Evolutionary conservation across 2,797 vertebrate genomes (phyloP), one percentile per base, ranked within the genome.

Genomic region (Malacoctenus gilli): DNA sequence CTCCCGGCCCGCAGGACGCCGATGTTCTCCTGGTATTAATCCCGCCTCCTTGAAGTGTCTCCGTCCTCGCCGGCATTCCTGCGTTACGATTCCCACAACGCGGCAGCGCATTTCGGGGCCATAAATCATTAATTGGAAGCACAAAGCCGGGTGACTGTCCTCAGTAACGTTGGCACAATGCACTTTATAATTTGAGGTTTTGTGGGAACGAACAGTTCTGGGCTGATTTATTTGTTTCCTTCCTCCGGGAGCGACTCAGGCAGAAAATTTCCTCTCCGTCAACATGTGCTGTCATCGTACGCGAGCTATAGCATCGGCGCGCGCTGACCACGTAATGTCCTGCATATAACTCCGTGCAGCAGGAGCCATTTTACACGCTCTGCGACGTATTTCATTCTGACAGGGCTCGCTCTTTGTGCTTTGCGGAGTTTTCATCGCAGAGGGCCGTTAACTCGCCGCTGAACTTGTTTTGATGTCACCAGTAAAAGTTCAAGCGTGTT

Each of bases 111-210:
- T 72, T 84, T 36, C 69, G 34, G 44, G 56, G 58, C 60, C 28
- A 22, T 84, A 83, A 85, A 87, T 81, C 82, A 82, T 83, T 81
- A 67, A 83, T 80, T 85, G 68, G 37, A 70, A 82, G 73, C 74
- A 77, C 44, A 75, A 75, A 73, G 75, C 67, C 39, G 22, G 28
- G 25, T 34, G 78, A 68, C 15, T 30, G 49, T 58, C 38, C 58
- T 85, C 62, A 66, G 54, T 48, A 56, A 67, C 57, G 50, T 57
- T 80, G 70, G 69, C 65, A 76, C 44, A 56, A 68, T 63, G 59
- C 42, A 50, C 51, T 69, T 75, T 53, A 63, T 75, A 66, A 74
- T 74, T 74, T 76, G 68, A 37, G 74, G 65, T 70, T 79, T 64
- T 73, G 68, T 59, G 70, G 68, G 35, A 58, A 61, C 11, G 8